Evolutionary conservation across 2,113 vertebrate genomes (phyloP).

Genomic region (Cisticola juncidis): DNA sequence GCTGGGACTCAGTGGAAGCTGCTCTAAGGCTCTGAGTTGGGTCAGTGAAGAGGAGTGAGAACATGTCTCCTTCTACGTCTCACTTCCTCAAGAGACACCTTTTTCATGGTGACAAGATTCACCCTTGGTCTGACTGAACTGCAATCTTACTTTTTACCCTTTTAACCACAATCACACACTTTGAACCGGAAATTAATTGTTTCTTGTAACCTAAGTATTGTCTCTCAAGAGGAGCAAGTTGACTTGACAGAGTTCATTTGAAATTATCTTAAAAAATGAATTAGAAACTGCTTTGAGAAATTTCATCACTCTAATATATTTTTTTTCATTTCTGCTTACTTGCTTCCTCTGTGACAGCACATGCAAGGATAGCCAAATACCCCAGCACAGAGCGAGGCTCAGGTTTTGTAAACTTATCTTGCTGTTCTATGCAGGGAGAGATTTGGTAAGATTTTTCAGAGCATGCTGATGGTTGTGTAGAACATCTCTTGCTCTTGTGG

Average conservation of each 20-base stretch:
- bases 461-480: background rate
- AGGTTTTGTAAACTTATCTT: background rate
- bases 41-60: background rate
- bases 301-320: background rate
- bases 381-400: background rate
- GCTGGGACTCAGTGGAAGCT: background rate
- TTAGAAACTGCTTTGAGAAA: background rate
- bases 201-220: background rate
- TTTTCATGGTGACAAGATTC: background rate
- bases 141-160: background rate
- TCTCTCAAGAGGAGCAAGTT: background rate
- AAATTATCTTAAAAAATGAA: background rate
- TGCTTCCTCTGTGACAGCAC: background rate
- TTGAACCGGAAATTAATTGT: background rate
- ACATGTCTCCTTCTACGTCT: background rate
- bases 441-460: background rate
- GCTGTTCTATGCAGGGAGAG: fast-evolving
- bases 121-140: background rate
- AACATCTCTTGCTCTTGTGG: background rate
- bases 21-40: background rate
- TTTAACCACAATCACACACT: background rate
- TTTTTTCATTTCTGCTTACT: background rate
- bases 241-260: background rate
- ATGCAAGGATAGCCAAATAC: fast-evolving
- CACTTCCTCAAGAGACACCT: background rate